phyloP scores from a whole-genome alignment of 1,140 invertebrate species.

The Antheraea mylitta region DNA sequence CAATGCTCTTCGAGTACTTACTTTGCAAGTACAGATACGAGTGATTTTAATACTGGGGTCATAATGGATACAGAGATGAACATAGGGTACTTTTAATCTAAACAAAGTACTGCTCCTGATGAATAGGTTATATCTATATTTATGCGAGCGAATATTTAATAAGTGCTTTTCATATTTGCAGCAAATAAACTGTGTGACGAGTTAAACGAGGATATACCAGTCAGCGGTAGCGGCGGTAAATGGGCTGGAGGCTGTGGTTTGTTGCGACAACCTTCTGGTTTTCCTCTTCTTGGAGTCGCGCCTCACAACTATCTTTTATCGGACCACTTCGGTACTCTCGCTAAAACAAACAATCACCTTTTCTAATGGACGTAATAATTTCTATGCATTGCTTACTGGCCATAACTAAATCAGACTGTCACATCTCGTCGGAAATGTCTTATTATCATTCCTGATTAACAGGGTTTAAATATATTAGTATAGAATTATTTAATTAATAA shows the following conservation, averaged over 20 bases:
- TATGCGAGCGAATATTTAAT: background rate
- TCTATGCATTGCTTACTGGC: background rate
- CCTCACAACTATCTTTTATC: conserved; percentile 72
- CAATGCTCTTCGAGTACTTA: too few species aligned
- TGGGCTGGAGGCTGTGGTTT: conserved; percentile 69
- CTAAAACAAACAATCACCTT: conserved; percentile 75
- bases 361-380: conserved; percentile 60
- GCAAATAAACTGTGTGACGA: conserved; percentile 69
- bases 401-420: background rate
- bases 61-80: too few species aligned
- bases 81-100: too few species aligned
- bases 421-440: background rate
- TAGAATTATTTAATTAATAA: background rate
- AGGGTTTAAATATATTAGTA: background rate
- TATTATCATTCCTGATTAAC: background rate
- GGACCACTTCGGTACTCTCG: conserved; percentile 68
- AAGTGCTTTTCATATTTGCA: conserved; percentile 30
- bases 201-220: conserved; percentile 43
- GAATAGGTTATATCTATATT: too few species aligned
- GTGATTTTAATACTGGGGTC: too few species aligned
- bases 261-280: conserved; percentile 67
- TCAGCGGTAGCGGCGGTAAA: conserved; percentile 56
- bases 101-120: too few species aligned
- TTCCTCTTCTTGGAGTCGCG: conserved; percentile 66
- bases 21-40: too few species aligned